Base-by-base conservation (phyloP, 2,113 vertebrate genomes). In the Rhinoderma darwinii region DNA sequence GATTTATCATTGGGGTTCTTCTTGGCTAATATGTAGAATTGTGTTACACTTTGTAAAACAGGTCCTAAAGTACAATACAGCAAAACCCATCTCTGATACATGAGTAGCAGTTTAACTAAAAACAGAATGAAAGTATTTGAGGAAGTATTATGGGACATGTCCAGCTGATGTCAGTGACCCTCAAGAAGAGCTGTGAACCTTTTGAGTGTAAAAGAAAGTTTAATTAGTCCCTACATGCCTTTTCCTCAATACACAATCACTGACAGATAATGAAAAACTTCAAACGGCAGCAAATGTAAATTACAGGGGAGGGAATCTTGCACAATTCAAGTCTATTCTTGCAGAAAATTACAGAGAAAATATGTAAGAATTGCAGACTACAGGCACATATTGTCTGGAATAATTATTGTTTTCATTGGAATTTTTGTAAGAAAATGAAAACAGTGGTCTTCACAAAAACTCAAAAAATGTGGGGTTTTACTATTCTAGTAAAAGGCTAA, bases 271-370 rank as follows among this genome's bases (percentile, higher is more conserved):
- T 70, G 61, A 72, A 54, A 72, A 80, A 80, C 44, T 15, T 30
- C 61, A 32, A 56, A 72, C 44, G 25, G 37, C 47, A 86, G 84
- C 44, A 86, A 86, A 86, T 86, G 76, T 81, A 86, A 86, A 86
- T 86, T 79, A 81, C 61, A 80, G 63, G 63, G 76, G 76, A 86
- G 76, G 61, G 22, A 80, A 81, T 66, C 75, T 72, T 72, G 41
- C 63, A 86, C 84, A 79, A 81, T 86, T 80, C 76, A 86, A 80
- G 84, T 81, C 84, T 86, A 86, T 86, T 86, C 84, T 86, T 86
- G 84, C 76, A 86, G 84, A 86, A 81, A 86, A 86, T 86, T 86
- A 86, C 76, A 86, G 47, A 86, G 59, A 86, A 86, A 72, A 86
- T 86, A 81, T 70, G 84, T 25, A 56, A 73, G 44, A 72, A 86